Percentiles rank a stretch among this genome's conserved stretches.
phyloP scores from a whole-genome alignment of 2,888 invertebrate species.

The Lycocerus yunnanus region DNA sequence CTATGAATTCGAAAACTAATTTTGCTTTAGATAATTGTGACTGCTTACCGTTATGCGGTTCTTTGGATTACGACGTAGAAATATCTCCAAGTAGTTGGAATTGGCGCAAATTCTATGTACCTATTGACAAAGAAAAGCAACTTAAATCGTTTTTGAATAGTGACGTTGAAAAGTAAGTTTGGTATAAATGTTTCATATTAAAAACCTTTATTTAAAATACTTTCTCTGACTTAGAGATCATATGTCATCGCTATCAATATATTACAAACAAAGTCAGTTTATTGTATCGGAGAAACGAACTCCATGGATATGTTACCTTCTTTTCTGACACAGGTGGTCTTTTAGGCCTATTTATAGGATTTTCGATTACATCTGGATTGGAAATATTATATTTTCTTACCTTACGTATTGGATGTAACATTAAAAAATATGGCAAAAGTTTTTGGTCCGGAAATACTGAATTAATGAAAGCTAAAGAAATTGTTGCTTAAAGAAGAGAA shows the following conservation, averaged over 20 bases:
- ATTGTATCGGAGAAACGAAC: slow-evolving; percentile 70
- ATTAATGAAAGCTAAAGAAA: not conserved
- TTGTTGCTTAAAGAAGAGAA: not conserved
- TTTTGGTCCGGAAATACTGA: not conserved
- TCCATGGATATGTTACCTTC: slow-evolving; percentile 72
- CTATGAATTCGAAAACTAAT: not conserved
- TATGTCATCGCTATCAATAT: slow-evolving; percentile 64
- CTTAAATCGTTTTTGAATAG: rapidly evolving
- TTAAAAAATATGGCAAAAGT: not conserved
- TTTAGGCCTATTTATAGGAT: slow-evolving; percentile 53
- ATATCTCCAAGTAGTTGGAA: not conserved
- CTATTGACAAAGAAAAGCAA: not conserved
- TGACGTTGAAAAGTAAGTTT: not conserved
- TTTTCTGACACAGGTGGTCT: slow-evolving; percentile 74
- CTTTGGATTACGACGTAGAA: not conserved
- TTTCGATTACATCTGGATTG: slow-evolving; percentile 53
- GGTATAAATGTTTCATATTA: not conserved
- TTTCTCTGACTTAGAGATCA: slow-evolving; percentile 39
- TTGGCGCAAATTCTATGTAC: not conserved
- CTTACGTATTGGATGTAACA: not conserved
- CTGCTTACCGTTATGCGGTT: not conserved
- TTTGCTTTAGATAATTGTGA: not conserved
- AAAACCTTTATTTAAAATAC: not conserved
- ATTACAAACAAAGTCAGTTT: slow-evolving; percentile 72
- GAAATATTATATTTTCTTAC: slow-evolving; percentile 63